phyloP scores from a whole-genome alignment of 2,888 invertebrate species.

The Dusona sp. region DNA sequence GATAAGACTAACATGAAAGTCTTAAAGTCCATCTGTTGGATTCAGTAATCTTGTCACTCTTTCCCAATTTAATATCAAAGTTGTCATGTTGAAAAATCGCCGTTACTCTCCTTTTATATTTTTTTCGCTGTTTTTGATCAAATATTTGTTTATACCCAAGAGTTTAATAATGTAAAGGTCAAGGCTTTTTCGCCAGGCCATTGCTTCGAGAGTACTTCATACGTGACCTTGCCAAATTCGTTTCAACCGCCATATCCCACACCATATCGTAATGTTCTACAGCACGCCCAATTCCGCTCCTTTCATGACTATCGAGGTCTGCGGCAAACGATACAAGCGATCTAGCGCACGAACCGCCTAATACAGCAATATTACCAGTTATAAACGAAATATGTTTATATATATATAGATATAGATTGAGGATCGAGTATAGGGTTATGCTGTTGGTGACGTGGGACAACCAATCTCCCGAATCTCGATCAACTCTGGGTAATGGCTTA shows the following conservation, averaged over 20 bases:
- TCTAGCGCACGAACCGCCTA: constrained; percentile 14
- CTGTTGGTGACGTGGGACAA: constrained; percentile 59
- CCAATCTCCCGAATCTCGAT: constrained; percentile 60
- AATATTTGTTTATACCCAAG: constrained; percentile 6
- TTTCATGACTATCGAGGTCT: constrained; percentile 25
- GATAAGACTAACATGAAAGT: neutral
- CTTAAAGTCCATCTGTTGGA: neutral
- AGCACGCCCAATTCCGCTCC: constrained; percentile 31
- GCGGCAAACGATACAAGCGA: constrained; percentile 54
- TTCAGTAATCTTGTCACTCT: neutral
- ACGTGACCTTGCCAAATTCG: constrained; percentile 46
- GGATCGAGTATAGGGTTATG: constrained; percentile 6
- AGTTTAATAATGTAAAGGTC: constrained; percentile 30
- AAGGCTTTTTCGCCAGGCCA: constrained; percentile 1
- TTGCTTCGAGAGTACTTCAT: constrained; percentile 3
- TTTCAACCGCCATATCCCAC: constrained; percentile 23
- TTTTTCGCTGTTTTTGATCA: constrained; percentile 6
- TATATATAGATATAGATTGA: constrained; percentile 1
- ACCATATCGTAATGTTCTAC: constrained; percentile 54
- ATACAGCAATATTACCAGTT: constrained; percentile 48
- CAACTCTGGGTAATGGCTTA: constrained; percentile 42
- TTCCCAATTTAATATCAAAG: neutral
- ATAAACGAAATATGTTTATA: constrained; percentile 16
- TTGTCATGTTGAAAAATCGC: neutral
- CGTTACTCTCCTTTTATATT: neutral